Evolutionary conservation across 2,888 invertebrate genomes (phyloP).

Genomic region (Galerucella pusilla): DNA sequence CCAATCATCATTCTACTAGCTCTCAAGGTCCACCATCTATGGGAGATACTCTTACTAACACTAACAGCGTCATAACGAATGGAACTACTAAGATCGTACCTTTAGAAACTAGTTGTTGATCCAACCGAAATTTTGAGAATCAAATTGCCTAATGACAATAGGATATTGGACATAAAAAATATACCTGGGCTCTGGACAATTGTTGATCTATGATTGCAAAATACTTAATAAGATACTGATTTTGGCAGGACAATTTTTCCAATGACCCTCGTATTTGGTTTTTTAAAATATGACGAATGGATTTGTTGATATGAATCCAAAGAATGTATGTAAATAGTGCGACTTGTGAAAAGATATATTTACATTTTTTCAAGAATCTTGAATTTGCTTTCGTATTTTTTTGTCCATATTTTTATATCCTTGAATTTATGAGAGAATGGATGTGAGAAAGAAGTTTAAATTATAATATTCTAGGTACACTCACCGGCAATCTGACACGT

Average conservation of each 20-base stretch:
- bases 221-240: neutral
- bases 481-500: too few relatives aligned
- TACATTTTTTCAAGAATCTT: neutral
- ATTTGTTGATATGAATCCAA: neutral
- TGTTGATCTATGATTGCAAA: neutral
- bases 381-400: too few relatives aligned
- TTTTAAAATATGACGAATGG: neutral
- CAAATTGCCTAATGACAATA: neutral
- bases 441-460: too few relatives aligned
- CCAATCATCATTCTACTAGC: slow-evolving; percentile 77
- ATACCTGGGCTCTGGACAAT: neutral
- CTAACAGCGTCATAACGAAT: slow-evolving; percentile 76
- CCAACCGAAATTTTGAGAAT: neutral
- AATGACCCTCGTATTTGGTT: neutral
- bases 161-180: neutral
- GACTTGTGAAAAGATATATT: neutral
- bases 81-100: slow-evolving; percentile 66
- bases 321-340: neutral
- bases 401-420: too few relatives aligned
- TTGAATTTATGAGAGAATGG: too few relatives aligned
- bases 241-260: neutral
- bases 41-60: slow-evolving; percentile 79
- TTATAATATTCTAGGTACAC: too few relatives aligned
- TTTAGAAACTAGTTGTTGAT: slow-evolving; percentile 69
- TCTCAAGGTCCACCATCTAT: slow-evolving; percentile 86